Evolutionary conservation across 2,888 invertebrate species (phyloP).

Genomic region (Adineta ricciae): DNA sequence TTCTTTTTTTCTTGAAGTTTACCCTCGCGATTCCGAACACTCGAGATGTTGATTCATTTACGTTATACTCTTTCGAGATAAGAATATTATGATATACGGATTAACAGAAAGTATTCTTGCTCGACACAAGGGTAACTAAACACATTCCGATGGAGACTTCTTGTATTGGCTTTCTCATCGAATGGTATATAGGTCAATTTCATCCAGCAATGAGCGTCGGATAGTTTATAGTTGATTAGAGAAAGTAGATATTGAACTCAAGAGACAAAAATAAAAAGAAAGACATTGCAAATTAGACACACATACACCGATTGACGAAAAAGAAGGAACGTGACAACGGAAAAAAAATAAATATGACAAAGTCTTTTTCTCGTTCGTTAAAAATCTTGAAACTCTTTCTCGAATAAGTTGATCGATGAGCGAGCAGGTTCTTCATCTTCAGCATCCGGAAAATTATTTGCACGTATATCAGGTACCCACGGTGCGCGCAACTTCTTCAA

Average conservation of each 20-base stretch:
- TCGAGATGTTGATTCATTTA: too few relatives aligned
- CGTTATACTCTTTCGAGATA: too few relatives aligned
- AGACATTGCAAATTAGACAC: not conserved
- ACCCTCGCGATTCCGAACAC: too few relatives aligned
- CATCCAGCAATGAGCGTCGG: not conserved
- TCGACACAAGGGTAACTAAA: too few relatives aligned
- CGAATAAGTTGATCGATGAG: constrained; percentile 96
- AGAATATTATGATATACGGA: too few relatives aligned
- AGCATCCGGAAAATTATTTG: constrained; percentile 60
- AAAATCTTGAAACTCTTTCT: constrained; percentile 98
- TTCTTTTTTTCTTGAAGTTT: too few relatives aligned
- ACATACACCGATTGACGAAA: not conserved
- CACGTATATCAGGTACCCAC: constrained; percentile 19
- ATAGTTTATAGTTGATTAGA: not conserved
- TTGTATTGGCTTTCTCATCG: too few relatives aligned
- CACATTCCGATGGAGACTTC: too few relatives aligned
- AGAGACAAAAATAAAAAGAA: not conserved
- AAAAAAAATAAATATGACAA: not conserved
- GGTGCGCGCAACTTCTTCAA: constrained; percentile 66
- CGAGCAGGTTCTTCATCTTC: constrained; percentile 97
- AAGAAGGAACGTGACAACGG: not conserved
- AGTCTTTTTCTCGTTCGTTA: constrained; percentile 38
- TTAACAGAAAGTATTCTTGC: too few relatives aligned
- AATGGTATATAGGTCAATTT: not conserved
- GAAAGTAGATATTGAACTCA: not conserved